A percentile compares a stretch with the other conserved stretches of the same genome.
Conservation (phyloP, 2,888 invertebrate species). For the Drosophila nr. fundita region DNA sequence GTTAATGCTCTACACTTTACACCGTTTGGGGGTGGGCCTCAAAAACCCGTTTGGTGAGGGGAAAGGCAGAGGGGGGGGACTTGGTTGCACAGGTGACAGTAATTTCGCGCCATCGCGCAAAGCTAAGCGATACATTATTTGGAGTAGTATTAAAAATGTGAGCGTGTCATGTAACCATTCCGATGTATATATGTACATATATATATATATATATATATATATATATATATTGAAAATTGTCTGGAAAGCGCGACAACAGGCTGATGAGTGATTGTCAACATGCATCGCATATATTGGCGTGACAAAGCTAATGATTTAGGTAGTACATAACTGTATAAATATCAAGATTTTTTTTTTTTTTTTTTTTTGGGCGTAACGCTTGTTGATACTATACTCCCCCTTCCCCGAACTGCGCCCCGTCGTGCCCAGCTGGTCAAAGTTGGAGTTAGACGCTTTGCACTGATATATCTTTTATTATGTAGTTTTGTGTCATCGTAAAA, state of each 20-base stretch:
- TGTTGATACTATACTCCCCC: slow-evolving; percentile 43
- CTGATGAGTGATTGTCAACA: slow-evolving; percentile 74
- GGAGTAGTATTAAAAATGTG: slow-evolving; percentile 33
- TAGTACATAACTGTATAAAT: slow-evolving; percentile 43
- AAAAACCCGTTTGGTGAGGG: background rate
- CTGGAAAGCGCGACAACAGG: slow-evolving; percentile 47
- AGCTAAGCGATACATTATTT: background rate
- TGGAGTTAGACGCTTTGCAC: slow-evolving; percentile 33
- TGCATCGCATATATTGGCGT: slow-evolving; percentile 72
- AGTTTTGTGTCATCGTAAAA: slow-evolving; percentile 80
- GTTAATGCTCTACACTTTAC: background rate
- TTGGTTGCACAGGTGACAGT: slow-evolving; percentile 48
- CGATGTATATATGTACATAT: slow-evolving; percentile 5
- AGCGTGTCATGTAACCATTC: slow-evolving; percentile 68
- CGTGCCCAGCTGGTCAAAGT: slow-evolving; percentile 26
- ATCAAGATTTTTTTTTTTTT: background rate
- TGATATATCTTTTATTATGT: slow-evolving; percentile 77
- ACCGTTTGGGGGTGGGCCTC: background rate
- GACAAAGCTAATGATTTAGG: slow-evolving; percentile 62
- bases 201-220: background rate
- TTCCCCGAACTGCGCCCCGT: background rate
- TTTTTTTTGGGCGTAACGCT: slow-evolving; percentile 35
- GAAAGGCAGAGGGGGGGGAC: background rate
- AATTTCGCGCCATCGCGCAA: slow-evolving; percentile 62
- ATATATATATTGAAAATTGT: slow-evolving; percentile 56